phyloP scores from a whole-genome alignment of 2,888 invertebrate species.

The Rotaria macrura region DNA sequence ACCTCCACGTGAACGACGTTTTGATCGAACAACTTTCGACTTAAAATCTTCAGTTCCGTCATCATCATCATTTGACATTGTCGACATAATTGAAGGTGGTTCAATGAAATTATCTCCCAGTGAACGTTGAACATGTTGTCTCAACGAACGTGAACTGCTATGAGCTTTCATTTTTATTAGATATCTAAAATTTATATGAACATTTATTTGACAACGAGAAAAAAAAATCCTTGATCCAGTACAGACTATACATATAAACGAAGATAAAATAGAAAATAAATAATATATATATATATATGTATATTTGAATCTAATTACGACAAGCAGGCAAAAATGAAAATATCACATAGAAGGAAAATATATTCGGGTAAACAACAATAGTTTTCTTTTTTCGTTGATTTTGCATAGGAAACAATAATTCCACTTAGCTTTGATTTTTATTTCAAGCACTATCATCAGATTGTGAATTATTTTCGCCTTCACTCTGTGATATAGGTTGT shows the following conservation, averaged over 20 bases:
- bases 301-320: neutral
- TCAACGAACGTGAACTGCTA: neutral
- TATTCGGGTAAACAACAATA: neutral
- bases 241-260: neutral
- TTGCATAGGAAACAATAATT: neutral
- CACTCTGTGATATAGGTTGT: slow-evolving; percentile 5
- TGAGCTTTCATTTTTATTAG: neutral
- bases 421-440: neutral
- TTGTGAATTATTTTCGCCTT: slow-evolving; percentile 3
- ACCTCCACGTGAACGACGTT: neutral
- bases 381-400: neutral
- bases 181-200: neutral
- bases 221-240: neutral
- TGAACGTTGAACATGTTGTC: slow-evolving; percentile 17
- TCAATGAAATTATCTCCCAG: neutral
- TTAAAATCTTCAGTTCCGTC: slow-evolving; percentile 4
- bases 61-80: neutral
- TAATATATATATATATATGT: neutral
- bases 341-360: neutral
- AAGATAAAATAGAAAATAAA: neutral
- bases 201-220: neutral
- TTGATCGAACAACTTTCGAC: neutral
- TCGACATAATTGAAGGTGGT: neutral
- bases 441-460: neutral
- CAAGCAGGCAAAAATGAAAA: neutral